Conservation (phyloP, 2,888 invertebrate genomes). For the Trimorus sp. region DNA sequence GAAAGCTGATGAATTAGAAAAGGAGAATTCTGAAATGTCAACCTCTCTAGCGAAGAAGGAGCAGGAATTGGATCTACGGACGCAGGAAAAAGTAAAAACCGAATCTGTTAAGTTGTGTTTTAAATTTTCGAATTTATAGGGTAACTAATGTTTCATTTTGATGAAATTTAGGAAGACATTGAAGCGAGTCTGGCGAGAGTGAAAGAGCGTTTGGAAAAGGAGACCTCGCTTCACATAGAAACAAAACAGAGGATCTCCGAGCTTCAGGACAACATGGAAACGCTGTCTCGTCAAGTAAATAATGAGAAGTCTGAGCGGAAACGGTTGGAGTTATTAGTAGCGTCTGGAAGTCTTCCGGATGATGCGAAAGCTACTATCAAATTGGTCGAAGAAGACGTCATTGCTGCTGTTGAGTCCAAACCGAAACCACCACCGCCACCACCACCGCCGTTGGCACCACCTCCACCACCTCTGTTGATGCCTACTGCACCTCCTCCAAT, state of each 20-base stretch:
- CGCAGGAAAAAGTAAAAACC: slow-evolving; percentile 88
- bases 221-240: slow-evolving; percentile 93
- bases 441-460: slow-evolving; percentile 84
- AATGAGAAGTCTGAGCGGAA: slow-evolving; percentile 91
- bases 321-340: slow-evolving; percentile 92
- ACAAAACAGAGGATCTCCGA: slow-evolving; percentile 89
- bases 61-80: slow-evolving; percentile 93
- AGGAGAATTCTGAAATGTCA: slow-evolving; percentile 93
- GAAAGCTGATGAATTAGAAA: slow-evolving; percentile 93
- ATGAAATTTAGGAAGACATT: slow-evolving; percentile 87
- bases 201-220: slow-evolving; percentile 94
- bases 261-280: slow-evolving; percentile 84
- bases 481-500: slow-evolving; percentile 84
- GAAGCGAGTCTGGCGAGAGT: slow-evolving; percentile 91
- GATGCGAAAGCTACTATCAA: slow-evolving; percentile 90
- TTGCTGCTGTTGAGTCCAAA: slow-evolving; percentile 78
- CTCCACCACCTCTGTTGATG: slow-evolving; percentile 85
- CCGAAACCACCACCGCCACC: slow-evolving; percentile 84
- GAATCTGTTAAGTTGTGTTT: neutral
- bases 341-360: slow-evolving; percentile 95
- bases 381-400: slow-evolving; percentile 78
- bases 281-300: slow-evolving; percentile 83
- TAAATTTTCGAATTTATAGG: neutral
- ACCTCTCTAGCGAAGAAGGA: slow-evolving; percentile 95
- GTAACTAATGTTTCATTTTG: too few species aligned